Conservation (phyloP, 2,797 vertebrate genomes). For the Alca torda region DNA sequence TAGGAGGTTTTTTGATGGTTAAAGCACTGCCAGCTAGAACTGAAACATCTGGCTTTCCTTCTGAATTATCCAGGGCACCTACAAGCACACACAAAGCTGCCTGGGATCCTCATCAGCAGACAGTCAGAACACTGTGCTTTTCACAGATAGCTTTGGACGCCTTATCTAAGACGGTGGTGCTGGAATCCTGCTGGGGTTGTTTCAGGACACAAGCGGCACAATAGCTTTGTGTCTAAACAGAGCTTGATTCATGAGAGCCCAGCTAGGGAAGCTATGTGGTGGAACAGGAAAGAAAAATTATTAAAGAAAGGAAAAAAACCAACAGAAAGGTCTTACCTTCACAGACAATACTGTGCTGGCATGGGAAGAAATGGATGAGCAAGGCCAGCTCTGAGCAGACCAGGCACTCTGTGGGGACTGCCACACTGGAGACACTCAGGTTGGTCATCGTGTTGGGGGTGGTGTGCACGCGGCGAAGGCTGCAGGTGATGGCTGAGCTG, state of each 20-base stretch:
- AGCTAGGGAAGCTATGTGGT: background rate
- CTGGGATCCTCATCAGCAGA: background rate
- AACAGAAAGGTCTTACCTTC: conserved; percentile 81
- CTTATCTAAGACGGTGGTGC: background rate
- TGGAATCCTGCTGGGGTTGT: background rate
- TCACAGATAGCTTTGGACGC: background rate
- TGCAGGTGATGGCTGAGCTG: conserved; percentile 77
- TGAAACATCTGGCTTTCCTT: background rate
- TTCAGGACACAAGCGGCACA: background rate
- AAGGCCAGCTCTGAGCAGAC: conserved; percentile 95
- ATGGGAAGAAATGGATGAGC: conserved; percentile 92
- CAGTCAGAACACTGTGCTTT: background rate
- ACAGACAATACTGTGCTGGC: conserved; percentile 96
- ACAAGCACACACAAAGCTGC: background rate
- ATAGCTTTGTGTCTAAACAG: background rate
- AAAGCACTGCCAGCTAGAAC: background rate
- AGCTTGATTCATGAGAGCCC: background rate
- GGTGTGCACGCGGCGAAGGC: conserved; percentile 85
- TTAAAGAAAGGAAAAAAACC: accelerated
- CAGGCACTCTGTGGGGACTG: conserved; percentile 89
- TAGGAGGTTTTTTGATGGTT: background rate
- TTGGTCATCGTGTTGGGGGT: conserved; percentile 96
- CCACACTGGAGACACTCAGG: conserved; percentile 81
- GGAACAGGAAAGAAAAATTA: background rate
- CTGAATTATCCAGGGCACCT: background rate